Base-by-base conservation (phyloP, 2,888 invertebrate species). In the Dioctria linearis region DNA sequence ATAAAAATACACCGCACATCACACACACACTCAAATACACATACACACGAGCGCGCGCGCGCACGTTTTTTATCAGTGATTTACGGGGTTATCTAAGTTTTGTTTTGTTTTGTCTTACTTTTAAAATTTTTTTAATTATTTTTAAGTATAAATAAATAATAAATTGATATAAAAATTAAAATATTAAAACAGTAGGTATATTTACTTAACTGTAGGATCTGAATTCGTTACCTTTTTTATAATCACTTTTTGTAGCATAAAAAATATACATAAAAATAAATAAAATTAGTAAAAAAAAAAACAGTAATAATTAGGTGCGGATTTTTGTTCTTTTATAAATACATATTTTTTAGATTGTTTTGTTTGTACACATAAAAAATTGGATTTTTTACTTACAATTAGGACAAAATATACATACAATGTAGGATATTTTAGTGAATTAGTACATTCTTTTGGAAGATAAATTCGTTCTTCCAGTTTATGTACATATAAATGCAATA, bases 161-260 rank as follows among this genome's bases (percentile, higher is more conserved):
- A 49, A 78, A 81, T 79, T 66, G 78, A 69, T 67, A 81, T 63
- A 65, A 73, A 67, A 49, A 49, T 57, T 79, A 81, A 81, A 79
- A 43, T 67, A 59, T 57, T 75, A 80, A 73, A 75, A 66, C 25
- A 66, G 25, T 73, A 61, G 25, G 25, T 79, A 81, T 81, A 81
- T 76, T 79, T 80, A 81, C 75, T 61, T 57, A 75, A 42, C 43
- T 42, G 76, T 76, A 75, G 79, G 79, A 79, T 79, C 76, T 80
- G 81, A 81, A 66, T 81, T 78, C 69, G 81, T 81, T 81, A 81
- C 81, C 80, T 81, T 75, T 81, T 81, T 81, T 81, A 76, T 81
- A 80, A 81, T 81, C 80, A 76, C 75, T 81, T 81, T 79, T 79
- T 80, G 76, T 81, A 81, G 80, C 49, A 46, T 81, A 81, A 76